phyloP scores from a whole-genome alignment of 2,888 invertebrate genomes.

The Chydorus sphaericus region DNA sequence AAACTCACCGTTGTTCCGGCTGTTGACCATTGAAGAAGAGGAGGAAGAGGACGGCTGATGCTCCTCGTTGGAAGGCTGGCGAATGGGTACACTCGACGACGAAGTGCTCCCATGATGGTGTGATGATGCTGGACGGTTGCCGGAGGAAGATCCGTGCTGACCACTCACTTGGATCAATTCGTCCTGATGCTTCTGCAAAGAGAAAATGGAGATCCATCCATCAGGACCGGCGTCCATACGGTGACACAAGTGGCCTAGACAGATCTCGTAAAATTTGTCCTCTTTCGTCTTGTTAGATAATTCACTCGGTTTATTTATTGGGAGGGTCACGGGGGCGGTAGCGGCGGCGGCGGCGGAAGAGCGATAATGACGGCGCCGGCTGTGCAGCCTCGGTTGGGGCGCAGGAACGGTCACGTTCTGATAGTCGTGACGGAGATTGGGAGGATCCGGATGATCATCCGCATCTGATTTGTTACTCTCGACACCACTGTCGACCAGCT shows the following conservation, averaged over 20 bases:
- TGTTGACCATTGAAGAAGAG: conserved; percentile 21
- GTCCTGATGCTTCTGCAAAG: conserved; percentile 59
- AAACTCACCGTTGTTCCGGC: conserved; percentile 48
- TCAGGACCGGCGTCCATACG: conserved; percentile 19
- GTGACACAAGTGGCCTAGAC: conserved; percentile 21
- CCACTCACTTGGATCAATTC: conserved; percentile 55
- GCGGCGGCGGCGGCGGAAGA: neutral
- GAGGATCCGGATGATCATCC: neutral
- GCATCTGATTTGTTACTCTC: conserved; percentile 1
- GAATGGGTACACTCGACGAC: no score
- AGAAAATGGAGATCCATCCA: conserved; percentile 23
- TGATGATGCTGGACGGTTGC: no score
- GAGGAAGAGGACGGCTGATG: neutral
- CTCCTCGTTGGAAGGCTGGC: no score
- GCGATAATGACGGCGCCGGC: neutral
- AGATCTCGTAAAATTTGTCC: conserved; percentile 22
- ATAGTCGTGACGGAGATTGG: neutral
- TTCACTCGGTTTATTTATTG: conserved; percentile 14
- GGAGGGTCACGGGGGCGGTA: neutral
- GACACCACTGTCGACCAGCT: neutral
- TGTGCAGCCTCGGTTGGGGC: conserved; percentile 1
- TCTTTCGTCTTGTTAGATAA: no score
- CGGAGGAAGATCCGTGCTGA: conserved; percentile 38
- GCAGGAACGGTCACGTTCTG: neutral
- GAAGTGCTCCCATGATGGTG: no score